Percentiles rank a stretch among this genome's conserved stretches.
These are phyloP conservation scores for Meteorus cinctellus DNA, from an alignment of 2,888 invertebrate species.

Conservation along the genomic window DNA sequence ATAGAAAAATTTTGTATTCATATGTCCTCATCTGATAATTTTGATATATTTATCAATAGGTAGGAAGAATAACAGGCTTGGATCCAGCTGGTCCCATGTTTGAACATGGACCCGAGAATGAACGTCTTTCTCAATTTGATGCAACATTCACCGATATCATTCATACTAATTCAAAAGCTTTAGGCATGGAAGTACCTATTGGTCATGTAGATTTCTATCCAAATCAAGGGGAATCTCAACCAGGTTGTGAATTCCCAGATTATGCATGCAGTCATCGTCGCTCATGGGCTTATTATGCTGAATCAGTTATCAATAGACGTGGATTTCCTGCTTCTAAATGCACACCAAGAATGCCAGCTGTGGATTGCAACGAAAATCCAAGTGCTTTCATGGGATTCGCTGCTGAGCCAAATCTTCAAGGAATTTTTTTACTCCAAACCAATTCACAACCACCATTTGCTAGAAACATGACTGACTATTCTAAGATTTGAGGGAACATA, in stretches of 20 bases:
- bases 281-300: neutral
- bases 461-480: neutral
- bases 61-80: slow-evolving; percentile 73
- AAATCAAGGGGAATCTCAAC: slow-evolving; percentile 80
- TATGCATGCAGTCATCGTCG: slow-evolving; percentile 4
- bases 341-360: neutral
- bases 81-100: slow-evolving; percentile 81
- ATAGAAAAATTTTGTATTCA: too few species aligned
- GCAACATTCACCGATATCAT: slow-evolving; percentile 79
- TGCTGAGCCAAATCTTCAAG: neutral
- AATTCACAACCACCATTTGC: slow-evolving; percentile 1
- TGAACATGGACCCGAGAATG: slow-evolving; percentile 69
- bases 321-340: neutral
- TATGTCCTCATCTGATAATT: too few species aligned
- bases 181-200: slow-evolving; percentile 51
- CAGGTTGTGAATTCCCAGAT: slow-evolving; percentile 75
- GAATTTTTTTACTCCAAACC: neutral
- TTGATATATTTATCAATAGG: neutral
- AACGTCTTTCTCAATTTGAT: slow-evolving; percentile 76
- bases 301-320: neutral
- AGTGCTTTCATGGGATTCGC: neutral
- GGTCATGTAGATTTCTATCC: slow-evolving; percentile 81
- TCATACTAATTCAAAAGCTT: slow-evolving; percentile 77
- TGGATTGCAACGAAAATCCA: neutral
- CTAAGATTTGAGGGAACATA: neutral